Base-by-base conservation (phyloP, 1,140 invertebrate species). In the Acromyrmex echinatior region DNA sequence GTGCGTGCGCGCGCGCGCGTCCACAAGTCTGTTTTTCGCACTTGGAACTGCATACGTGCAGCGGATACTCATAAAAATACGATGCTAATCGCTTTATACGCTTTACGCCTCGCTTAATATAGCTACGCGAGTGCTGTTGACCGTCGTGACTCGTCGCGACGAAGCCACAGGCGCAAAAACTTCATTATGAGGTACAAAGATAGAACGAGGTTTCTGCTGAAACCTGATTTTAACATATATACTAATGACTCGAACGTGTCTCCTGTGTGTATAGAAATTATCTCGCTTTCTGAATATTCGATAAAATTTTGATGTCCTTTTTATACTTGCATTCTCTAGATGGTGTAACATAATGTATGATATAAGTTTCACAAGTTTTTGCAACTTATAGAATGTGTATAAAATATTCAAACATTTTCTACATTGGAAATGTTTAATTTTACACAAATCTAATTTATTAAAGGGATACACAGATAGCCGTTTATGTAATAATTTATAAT, bases 61-160 rank as follows among this genome's bases (percentile, higher is more conserved):
- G 12, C 45, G 25, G 3, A 49, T 21, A 6, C 18, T 71, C 21
- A 3, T 28, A 76, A 84, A 84, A 51, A 49, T 62, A 10, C 12
- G 7, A 51, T 3, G 45, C 56, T 84, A 84, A 84, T 84, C 80
- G 70, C n/a, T 56, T 76, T 39, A 39, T 39, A 7, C 35, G 35
- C 35, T 39, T 39, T 51, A 63, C 14, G 39, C 14, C 28, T 51
- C 6, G 68, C 80, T 76, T 76, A 63, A 35, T 82, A 82, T 60
- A 82, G 25, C 12, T 6, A n/a, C 3, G 18, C 28, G 56, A 68
- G 18, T 71, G 63, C 21, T 14, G 65, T 62, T 60, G 28, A 25
- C 56, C 49, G 56, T 58, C 21, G 25, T 60, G 28, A 25, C 70
- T 74, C 49, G 56, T 58, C 35, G 25, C 10, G 31, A 31, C 12